Evolutionary conservation across 2,888 invertebrate genomes (phyloP).

Genomic region (Drosophila ustulata): DNA sequence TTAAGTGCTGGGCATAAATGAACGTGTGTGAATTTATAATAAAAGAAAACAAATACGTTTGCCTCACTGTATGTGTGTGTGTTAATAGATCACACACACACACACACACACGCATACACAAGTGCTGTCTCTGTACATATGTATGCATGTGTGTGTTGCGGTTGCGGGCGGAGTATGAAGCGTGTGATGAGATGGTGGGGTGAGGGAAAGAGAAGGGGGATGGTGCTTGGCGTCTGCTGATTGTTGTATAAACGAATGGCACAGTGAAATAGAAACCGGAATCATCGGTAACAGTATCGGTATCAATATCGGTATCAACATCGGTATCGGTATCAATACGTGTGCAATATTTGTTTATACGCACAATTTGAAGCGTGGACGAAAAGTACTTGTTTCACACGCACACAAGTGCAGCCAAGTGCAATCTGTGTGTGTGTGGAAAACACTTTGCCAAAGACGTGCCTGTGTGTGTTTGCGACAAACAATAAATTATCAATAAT

Average conservation of each 20-base stretch:
- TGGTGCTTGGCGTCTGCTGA: neutral
- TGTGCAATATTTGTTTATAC: slow-evolving; percentile 54
- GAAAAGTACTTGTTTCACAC: slow-evolving; percentile 36
- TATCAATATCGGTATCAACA: slow-evolving; percentile 40
- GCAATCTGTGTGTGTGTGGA: slow-evolving; percentile 12
- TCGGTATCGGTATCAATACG: slow-evolving; percentile 1
- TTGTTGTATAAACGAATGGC: slow-evolving; percentile 60
- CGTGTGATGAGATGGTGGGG: neutral
- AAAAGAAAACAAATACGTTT: slow-evolving; percentile 42
- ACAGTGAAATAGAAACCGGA: slow-evolving; percentile 76
- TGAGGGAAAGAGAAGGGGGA: neutral
- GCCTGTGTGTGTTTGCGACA: slow-evolving; percentile 23
- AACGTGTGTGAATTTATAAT: slow-evolving; percentile 54
- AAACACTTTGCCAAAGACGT: slow-evolving; percentile 5
- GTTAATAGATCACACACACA: slow-evolving; percentile 26
- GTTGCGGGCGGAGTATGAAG: slow-evolving; percentile 8
- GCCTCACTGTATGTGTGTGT: slow-evolving; percentile 3
- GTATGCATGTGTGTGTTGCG: slow-evolving; percentile 19
- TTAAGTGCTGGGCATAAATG: slow-evolving; percentile 55
- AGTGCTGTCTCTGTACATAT: slow-evolving; percentile 5
- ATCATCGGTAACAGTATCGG: slow-evolving; percentile 55
- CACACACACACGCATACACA: neutral
- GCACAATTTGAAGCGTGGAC: slow-evolving; percentile 40
- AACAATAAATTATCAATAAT: slow-evolving; percentile 43
- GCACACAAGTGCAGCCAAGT: slow-evolving; percentile 3